phyloP scores from a whole-genome alignment of 2,888 invertebrate species.

The Electrophaes corylata region DNA sequence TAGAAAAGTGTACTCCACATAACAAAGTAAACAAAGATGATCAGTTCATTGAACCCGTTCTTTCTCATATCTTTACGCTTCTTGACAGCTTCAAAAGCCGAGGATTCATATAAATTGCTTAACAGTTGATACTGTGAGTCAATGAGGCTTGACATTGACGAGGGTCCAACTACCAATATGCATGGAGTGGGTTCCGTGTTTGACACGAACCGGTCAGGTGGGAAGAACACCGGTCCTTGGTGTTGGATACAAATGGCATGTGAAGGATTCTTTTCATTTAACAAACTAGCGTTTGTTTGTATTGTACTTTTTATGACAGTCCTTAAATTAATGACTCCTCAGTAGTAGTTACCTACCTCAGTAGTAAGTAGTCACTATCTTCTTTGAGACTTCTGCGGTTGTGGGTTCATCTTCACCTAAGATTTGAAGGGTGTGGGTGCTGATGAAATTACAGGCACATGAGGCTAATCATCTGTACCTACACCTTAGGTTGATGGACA shows the following conservation, averaged over 20 bases:
- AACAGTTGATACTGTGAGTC: constrained; percentile 75
- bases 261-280: constrained; percentile 7
- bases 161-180: constrained; percentile 74
- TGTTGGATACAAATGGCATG: constrained; percentile 20
- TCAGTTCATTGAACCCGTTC: constrained; percentile 34
- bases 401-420: too few species aligned
- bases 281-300: neutral
- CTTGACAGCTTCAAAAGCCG: constrained; percentile 71
- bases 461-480: too few species aligned
- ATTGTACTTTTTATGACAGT: too few species aligned
- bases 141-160: constrained; percentile 81
- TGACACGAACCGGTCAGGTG: constrained; percentile 73
- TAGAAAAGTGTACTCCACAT: neutral
- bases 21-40: constrained; percentile 27
- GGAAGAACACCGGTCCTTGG: constrained; percentile 40
- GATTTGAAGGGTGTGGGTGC: too few species aligned
- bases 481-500: too few species aligned
- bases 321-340: too few species aligned
- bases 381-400: too few species aligned
- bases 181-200: constrained; percentile 70
- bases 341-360: too few species aligned
- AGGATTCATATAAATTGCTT: constrained; percentile 81
- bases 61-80: constrained; percentile 56
- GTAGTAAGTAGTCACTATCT: too few species aligned
- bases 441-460: too few species aligned